Conservation (phyloP, 2,113 vertebrate genomes). For the Potamarius usumacintae region DNA sequence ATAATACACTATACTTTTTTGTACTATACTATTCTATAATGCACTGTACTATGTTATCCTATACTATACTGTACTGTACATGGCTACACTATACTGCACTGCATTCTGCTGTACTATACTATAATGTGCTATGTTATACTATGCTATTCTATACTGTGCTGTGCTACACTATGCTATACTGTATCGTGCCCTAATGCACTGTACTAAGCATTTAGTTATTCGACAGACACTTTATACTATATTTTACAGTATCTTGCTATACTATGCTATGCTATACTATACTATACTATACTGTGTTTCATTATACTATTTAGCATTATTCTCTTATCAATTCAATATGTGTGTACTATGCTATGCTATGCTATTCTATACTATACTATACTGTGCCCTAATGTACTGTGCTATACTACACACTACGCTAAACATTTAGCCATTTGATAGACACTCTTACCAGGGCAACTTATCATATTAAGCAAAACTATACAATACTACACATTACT, state of each 20-base stretch:
- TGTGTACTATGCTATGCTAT: neutral
- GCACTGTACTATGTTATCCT: no score
- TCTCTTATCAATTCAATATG: no score
- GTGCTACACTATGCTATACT: neutral
- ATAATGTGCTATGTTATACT: neutral
- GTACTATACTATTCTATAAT: no score
- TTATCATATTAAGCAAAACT: neutral
- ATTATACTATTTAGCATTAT: no score
- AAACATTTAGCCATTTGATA: neutral
- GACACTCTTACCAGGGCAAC: neutral
- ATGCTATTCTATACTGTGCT: neutral
- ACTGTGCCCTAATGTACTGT: neutral
- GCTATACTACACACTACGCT: neutral
- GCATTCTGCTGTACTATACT: no score
- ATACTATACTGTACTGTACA: no score
- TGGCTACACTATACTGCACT: no score
- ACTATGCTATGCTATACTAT: neutral
- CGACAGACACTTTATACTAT: no score
- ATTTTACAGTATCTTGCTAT: no score
- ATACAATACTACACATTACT: neutral
- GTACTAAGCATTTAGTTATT: no score
- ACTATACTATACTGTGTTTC: neutral
- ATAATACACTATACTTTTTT: no score
- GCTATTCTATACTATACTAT: neutral
- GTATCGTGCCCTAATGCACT: no score